These are phyloP conservation scores for Parazoanthus swiftii DNA, from an alignment of 92 coral and sea anemone genomes.

Conservation along the genomic window DNA sequence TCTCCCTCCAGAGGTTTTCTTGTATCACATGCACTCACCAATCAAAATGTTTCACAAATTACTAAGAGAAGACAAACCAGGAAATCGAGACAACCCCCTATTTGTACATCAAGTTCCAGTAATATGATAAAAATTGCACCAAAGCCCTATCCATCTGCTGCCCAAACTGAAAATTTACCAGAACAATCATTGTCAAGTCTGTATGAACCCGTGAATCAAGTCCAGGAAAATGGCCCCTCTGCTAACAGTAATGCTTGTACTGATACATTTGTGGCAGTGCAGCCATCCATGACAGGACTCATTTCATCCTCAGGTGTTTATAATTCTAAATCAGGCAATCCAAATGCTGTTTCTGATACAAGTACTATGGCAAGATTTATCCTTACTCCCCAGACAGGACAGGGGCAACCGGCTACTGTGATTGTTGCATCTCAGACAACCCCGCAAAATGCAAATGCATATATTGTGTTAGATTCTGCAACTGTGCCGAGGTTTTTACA, in stretches of 20 bases:
- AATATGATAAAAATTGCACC: not conserved
- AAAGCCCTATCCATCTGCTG: not conserved
- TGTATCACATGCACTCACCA: not conserved
- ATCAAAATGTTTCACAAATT: not conserved
- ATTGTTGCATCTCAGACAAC: constrained; percentile 35
- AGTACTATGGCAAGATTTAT: not conserved
- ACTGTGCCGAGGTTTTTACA: constrained; percentile 20
- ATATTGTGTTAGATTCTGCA: constrained; percentile 30
- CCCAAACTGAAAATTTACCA: not conserved
- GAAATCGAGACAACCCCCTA: not conserved
- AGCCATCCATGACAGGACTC: not conserved
- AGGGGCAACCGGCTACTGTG: constrained; percentile 18
- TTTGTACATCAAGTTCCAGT: not conserved
- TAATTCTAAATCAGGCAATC: not conserved
- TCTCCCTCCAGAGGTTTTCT: not conserved
- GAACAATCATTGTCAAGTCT: not conserved
- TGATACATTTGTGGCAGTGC: constrained; percentile 15
- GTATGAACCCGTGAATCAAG: not conserved
- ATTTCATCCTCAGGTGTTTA: not conserved
- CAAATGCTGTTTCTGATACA: not conserved
- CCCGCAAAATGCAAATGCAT: constrained; percentile 33
- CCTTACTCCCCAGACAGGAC: constrained; percentile 25
- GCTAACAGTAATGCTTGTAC: not conserved
- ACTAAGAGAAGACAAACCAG: not conserved
- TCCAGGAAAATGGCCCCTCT: not conserved